Evolutionary conservation across 2,888 invertebrate species (phyloP), one percentile per base, ranked within the genome.

Genomic region (Nephrocerus scutellatus): DNA sequence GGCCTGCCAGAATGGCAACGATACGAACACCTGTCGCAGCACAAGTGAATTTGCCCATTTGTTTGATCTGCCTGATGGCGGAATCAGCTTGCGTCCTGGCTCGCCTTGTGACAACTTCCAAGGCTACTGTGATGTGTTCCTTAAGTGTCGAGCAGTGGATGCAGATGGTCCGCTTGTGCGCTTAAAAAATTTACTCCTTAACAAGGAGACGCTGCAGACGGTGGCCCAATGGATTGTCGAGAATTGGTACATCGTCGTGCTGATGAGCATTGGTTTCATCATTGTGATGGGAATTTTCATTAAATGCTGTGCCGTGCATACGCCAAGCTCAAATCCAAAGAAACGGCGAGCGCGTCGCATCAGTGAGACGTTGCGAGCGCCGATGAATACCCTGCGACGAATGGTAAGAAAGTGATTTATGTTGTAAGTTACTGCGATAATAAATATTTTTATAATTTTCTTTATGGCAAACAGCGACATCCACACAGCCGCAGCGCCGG

Each of bases 51-150:
- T 91, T 68, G 84, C 87, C 1, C 68, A 74, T 8, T 60, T 73
- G 16, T 82, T 83, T 16, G 82, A 82, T 18, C 66, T 90, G 54
- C 86, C 87, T 1, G 68, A 70, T 2, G 87, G 84, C 10, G 90
- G 89, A 12, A 89, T 90, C 49, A 88, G 85, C 53, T 70, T 96
- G 47, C 74, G 92, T 34, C 95, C 95, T 6, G 96, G 98, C 15
- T 92, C 96, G 32, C 97, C 98, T 0, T 98, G 98, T 69, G 95
- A 98, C 70, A 95, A 98, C 71, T 98, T 93, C 74, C 89, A 90
- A 80, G 97, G 98, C 36, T 99, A 98, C 71, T 98, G 98, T 73
- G 98, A 99, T 74, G 97, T 98, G 49, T 98, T 99, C 74, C 81
- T 92, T 36, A 96, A 95, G 69, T 98, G 98, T 66, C 83, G 98